phyloP scores from a whole-genome alignment of 64 coral and sea anemone species.

The Catalaphyllia jardinei region DNA sequence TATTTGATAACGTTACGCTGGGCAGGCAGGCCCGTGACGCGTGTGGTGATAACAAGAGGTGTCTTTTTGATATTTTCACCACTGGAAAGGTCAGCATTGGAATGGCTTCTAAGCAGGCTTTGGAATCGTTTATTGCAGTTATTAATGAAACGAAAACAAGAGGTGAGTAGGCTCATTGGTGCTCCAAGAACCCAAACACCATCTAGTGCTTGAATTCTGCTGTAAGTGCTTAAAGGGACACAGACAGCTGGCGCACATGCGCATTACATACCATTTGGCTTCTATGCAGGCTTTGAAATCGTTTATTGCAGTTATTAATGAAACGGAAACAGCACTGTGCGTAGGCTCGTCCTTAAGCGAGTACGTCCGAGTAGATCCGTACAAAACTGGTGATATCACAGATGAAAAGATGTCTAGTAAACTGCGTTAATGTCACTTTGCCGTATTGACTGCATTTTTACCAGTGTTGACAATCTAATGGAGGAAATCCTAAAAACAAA shows the following conservation, averaged over 20 bases:
- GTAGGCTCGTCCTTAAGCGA: not conserved
- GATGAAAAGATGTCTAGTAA: too few relatives aligned
- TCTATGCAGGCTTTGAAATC: too few relatives aligned
- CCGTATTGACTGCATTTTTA: not conserved
- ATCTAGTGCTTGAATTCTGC: too few relatives aligned
- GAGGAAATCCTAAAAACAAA: not conserved
- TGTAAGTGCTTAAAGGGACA: too few relatives aligned
- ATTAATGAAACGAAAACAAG: conserved; percentile 2
- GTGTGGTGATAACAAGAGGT: conserved; percentile 65
- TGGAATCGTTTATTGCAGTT: conserved; percentile 17
- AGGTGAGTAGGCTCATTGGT: not conserved
- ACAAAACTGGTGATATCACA: too few relatives aligned
- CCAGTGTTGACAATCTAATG: not conserved
- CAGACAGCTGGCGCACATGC: too few relatives aligned
- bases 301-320: too few relatives aligned
- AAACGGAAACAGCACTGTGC: too few relatives aligned
- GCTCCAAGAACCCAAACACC: too few relatives aligned
- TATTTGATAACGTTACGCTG: conserved; percentile 28
- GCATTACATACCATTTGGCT: too few relatives aligned
- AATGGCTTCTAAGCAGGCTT: conserved; percentile 44
- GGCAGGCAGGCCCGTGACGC: conserved; percentile 24
- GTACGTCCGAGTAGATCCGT: not conserved
- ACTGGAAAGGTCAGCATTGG: conserved; percentile 63
- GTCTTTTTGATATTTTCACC: conserved; percentile 56
- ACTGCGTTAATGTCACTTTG: too few relatives aligned